Evolutionary conservation across 2,113 vertebrate species (phyloP), one percentile per base, ranked within the genome.

Genomic region (Mesembrinibis cayennensis): DNA sequence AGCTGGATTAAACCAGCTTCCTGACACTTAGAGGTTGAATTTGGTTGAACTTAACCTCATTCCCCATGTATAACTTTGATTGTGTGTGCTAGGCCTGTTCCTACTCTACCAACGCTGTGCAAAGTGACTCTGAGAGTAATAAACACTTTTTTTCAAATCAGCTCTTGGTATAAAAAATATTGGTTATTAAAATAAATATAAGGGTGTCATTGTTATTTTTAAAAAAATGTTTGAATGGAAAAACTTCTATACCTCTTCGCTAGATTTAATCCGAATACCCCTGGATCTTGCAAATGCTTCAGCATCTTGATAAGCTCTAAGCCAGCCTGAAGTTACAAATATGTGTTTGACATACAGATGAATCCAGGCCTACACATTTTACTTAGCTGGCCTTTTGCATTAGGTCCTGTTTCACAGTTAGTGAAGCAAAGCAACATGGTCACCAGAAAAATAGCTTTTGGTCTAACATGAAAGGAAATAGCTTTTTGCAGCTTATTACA

Each of bases 331-430:
- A 32, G 38, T 11, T 40, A 65, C 32, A 55, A 63, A 40, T 5
- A 22, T 0, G 0, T 13, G 10, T 67, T 72, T 87, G 63, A 65
- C 32, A 25, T 3, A 42, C 0, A 2, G 17, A 56, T 34, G 10
- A 81, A 70, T 49, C 36, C 0, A 1, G 38, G 17, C n/a, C 53
- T 65, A 22, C 20, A n/a, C 10, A 5, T 66, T 87, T 69, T 70
- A 69, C n/a, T 73, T 15, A 50, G 36, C 34, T 56, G 29, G n/a
- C 19, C 45, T 83, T 83, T 59, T 52, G 20, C 34, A 49, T 61
- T 30, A 73, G 36, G 77, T 36, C 27, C 58, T 36, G 23, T 73
- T 67, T 77, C 85, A 78, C 55, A 53, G 42, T 53, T 38, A 76
- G 21, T 1, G 3, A 80, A 83, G 45, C 47, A 81, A 84, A 85